Base-by-base conservation (phyloP, 2,888 invertebrate genomes). In the Chrysolina oricalcia region DNA sequence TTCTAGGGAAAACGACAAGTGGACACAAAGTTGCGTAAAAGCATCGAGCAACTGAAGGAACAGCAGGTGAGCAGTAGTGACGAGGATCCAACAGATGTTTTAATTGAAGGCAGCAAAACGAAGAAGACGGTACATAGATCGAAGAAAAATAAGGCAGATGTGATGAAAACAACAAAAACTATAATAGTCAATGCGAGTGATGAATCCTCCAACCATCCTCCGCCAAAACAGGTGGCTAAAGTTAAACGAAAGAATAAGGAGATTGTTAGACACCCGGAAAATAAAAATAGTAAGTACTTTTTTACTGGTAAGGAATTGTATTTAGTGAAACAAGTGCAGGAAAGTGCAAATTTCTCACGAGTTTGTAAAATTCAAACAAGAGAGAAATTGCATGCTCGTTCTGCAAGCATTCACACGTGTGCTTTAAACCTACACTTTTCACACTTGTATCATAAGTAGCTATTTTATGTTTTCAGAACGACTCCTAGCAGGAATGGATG, bases 31-130 rank as follows among this genome's bases (percentile, higher is more conserved):
- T 78, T 88, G 48, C 78, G 88, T 19, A 86, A 86, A 74, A 88
- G 87, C 73, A 85, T 92, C 6, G 92, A 92, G 88, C 91, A 91
- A 23, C 90, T 91, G 72, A 88, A 90, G 82, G 89, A 90, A 73
- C 83, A 82, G 50, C 79, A 78, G 65, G 88, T 91, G 85, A 89
- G 91, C 83, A 82, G 85, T 77, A 90, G 89, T 85, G 89, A 90
- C 76, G 90, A 92, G 76, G 87, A 79, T n/a, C 9, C 35, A 59
- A 70, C 86, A 78, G 87, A 87, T 27, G 76, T 79, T 46, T 82
- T 79, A 71, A 83, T 80, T 73, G 82, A 73, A 72, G 84, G 83
- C 50, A 23, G 10, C 40, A 70, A 75, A 65, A 19, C 63, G 2
- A 71, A 82, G 77, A 66, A 80, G 81, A 69, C 83, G 83, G 50